Evolutionary conservation across 2,797 vertebrate genomes (phyloP), one percentile per base, ranked within the genome.

Genomic region (Hoplostethus atlanticus): DNA sequence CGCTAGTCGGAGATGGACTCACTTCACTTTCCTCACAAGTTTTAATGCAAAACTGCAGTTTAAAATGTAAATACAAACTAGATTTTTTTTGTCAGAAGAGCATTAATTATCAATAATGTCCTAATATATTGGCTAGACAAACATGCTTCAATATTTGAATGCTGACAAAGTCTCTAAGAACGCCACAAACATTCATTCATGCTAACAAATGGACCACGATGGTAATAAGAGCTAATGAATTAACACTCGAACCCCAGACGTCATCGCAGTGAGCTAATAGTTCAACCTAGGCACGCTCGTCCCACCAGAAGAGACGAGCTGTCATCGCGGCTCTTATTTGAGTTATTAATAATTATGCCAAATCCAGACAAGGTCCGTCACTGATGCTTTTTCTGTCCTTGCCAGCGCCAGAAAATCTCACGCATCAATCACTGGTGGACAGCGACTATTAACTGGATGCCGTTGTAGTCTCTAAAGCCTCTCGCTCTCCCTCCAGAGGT

Each of bases 341-440:
- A 16, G 31, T 50, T 59, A 40, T 73, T 71, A 60, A 75, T 80
- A 88, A 84, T 83, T 68, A 81, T 85, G 83, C 79, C 68, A 73
- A 77, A 68, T 79, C 57, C 67, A 68, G 72, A 79, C 73, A 53
- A 44, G 81, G 64, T 80, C 75, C 50, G 68, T 81, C 17, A n/a
- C 59, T 75, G 67, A 76, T 72, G 73, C 42, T 1, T 64, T 72
- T 77, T 78, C 78, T 50, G 8, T 73, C 38, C 62, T 58, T 47
- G 21, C 21, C 57, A 71, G 73, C 75, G 84, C 60, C 56, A 79
- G 65, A 50, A 90, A 89, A 89, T 88, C 86, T 81, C 67, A 6
- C 50, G 30, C 86, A 90, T 91, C 76, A 30, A 87, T 93, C 88
- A 89, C 54, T 46, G 75, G 25, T 51, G 56, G 84, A 88, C 85